phyloP scores from a whole-genome alignment of 2,888 invertebrate genomes.

The Drosophila hamatofila region DNA sequence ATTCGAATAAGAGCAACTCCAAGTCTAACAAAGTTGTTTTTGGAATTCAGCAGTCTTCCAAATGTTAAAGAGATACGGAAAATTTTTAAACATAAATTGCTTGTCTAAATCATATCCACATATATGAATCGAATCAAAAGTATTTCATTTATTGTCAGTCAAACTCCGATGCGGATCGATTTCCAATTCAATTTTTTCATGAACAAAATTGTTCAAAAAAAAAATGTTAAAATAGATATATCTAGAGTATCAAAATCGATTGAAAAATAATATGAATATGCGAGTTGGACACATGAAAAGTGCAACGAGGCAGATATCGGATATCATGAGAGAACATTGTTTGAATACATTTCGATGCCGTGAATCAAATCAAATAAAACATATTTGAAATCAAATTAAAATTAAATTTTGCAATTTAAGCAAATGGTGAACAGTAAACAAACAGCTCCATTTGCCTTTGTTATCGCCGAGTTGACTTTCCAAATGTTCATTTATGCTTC shows the following conservation, averaged over 20 bases:
- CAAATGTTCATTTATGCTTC: conserved; percentile 66
- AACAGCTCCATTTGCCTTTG: conserved; percentile 28
- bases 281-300: neutral
- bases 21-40: too few relatives aligned
- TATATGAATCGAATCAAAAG: too few relatives aligned
- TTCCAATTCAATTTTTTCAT: too few relatives aligned
- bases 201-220: too few relatives aligned
- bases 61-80: too few relatives aligned
- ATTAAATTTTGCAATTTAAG: neutral
- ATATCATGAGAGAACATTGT: neutral
- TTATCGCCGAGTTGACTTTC: conserved; percentile 53
- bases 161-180: too few relatives aligned
- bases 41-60: too few relatives aligned
- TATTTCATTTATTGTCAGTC: too few relatives aligned
- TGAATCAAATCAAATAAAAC: neutral
- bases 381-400: neutral
- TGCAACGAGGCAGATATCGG: neutral
- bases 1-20: too few relatives aligned
- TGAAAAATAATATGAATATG: too few relatives aligned
- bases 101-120: too few relatives aligned
- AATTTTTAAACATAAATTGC: too few relatives aligned
- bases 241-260: neutral
- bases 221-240: neutral
- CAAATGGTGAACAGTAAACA: neutral
- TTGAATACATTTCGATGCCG: neutral